Conservation (phyloP, 1,140 invertebrate genomes). For the Neotoxoptera formosana region DNA sequence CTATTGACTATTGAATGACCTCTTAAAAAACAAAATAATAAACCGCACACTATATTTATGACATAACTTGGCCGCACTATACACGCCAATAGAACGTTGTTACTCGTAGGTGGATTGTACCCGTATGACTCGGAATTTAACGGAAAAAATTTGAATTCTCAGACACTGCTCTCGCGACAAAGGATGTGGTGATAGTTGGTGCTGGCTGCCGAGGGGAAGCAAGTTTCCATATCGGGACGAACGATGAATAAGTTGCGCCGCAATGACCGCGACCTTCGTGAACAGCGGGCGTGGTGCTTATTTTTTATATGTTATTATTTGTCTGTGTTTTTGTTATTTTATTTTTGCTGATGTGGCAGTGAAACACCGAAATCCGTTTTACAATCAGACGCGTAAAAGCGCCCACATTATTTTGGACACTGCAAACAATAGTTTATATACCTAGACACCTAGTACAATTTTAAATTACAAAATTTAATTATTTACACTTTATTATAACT, state of each 20-base stretch:
- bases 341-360: neutral
- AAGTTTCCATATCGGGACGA: conserved; percentile 51
- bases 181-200: neutral
- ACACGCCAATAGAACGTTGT: neutral
- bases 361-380: neutral
- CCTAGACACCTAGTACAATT: neutral
- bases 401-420: neutral
- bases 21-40: neutral
- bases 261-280: conserved; percentile 47
- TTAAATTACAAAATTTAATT: neutral
- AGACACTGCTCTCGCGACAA: neutral
- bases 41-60: neutral
- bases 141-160: conserved; percentile 52
- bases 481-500: neutral
- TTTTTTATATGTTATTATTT: neutral
- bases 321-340: conserved; percentile 14
- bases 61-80: neutral
- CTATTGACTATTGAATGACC: neutral
- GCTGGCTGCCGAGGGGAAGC: neutral
- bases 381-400: conserved; percentile 1
- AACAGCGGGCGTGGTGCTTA: conserved; percentile 32
- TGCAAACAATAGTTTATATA: neutral
- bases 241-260: neutral
- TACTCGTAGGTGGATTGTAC: conserved; percentile 29
- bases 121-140: conserved; percentile 32